These are phyloP conservation scores for Cichladusa arquata DNA, from an alignment of 2,113 vertebrate species.

Conservation along the genomic window DNA sequence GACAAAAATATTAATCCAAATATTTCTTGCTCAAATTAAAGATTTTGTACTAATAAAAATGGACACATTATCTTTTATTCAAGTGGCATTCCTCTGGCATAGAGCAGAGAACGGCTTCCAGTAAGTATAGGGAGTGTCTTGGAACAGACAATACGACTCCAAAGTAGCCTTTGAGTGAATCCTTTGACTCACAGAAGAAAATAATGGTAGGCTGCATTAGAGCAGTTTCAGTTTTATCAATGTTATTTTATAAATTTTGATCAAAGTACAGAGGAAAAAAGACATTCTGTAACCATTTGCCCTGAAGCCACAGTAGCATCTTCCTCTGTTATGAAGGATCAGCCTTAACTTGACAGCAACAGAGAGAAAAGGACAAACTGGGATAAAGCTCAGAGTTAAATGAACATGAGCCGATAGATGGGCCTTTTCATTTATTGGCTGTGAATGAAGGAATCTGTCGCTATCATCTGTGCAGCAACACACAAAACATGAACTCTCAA, in stretches of 20 bases:
- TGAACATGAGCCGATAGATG: neutral
- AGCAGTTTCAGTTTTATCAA: neutral
- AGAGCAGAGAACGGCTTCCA: neutral
- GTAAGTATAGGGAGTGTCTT: neutral
- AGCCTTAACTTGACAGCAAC: neutral
- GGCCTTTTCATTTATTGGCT: neutral
- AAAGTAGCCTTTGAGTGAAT: neutral
- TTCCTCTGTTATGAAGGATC: neutral
- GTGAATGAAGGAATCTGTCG: neutral
- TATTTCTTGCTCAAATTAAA: neutral
- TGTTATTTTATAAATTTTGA: neutral
- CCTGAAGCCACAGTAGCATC: neutral
- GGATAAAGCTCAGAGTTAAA: neutral
- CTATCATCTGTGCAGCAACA: neutral
- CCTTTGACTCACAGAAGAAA: neutral
- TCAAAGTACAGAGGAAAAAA: neutral
- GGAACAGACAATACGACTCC: neutral
- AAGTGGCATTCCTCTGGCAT: neutral
- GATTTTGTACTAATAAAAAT: neutral
- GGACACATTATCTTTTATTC: neutral
- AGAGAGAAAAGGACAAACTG: neutral
- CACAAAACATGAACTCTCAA: neutral
- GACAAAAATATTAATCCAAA: neutral
- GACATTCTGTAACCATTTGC: neutral
- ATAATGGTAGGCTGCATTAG: neutral